These are phyloP conservation scores for Papilio machaon DNA, from an alignment of 1,140 invertebrate species.

Conservation along the genomic window DNA sequence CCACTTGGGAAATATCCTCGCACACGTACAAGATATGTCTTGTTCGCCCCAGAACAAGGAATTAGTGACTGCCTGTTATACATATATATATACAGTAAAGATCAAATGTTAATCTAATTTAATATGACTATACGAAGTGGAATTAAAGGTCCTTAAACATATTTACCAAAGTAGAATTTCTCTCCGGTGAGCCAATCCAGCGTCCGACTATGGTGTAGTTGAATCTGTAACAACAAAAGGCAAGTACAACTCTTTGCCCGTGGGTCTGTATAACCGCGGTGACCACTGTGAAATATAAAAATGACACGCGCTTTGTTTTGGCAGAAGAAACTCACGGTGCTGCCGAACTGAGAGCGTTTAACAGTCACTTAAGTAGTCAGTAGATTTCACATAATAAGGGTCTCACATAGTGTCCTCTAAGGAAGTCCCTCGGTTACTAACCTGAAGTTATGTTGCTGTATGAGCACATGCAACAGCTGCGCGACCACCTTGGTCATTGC, in stretches of 20 bases:
- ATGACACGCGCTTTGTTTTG: no score
- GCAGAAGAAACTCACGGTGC: no score
- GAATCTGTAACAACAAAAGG: constrained; percentile 56
- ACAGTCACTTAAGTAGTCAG: background rate
- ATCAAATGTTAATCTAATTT: constrained; percentile 18
- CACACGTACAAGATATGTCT: constrained; percentile 69
- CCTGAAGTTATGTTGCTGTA: constrained; percentile 69
- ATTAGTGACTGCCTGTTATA: constrained; percentile 66
- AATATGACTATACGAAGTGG: background rate
- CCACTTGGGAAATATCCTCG: constrained; percentile 66
- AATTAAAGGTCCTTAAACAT: background rate
- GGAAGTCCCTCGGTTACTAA: constrained; percentile 31
- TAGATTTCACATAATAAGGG: no score
- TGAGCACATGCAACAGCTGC: constrained; percentile 57
- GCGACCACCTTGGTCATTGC: constrained; percentile 69
- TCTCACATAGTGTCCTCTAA: background rate
- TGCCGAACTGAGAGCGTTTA: no score
- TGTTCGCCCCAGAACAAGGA: constrained; percentile 68
- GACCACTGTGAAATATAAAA: no score
- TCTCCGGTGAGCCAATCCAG: constrained; percentile 66
- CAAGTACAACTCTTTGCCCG: background rate
- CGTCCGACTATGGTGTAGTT: constrained; percentile 69
- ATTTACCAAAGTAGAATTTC: constrained; percentile 65
- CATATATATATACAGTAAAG: constrained; percentile 1
- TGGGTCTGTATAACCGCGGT: background rate